A percentile compares a stretch with the other conserved stretches of the same genome.
These are phyloP conservation scores for Lumbricus terrestris DNA, from an alignment of 2,888 invertebrate species.

Conservation along the genomic window DNA sequence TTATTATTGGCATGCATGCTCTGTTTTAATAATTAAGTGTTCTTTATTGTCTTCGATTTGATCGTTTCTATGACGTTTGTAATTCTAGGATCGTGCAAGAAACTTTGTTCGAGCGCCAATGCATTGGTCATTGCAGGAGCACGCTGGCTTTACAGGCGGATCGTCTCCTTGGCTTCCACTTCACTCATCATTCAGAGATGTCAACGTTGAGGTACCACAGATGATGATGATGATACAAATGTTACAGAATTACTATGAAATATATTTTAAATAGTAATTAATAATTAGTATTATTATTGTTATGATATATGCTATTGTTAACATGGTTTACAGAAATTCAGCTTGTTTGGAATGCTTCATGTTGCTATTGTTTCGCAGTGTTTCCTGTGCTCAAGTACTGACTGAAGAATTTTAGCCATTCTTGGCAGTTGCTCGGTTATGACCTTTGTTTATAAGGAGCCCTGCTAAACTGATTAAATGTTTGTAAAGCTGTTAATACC, in stretches of 20 bases:
- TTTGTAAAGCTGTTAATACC: no score
- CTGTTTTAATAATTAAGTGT: neutral
- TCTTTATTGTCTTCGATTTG: neutral
- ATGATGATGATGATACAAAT: neutral
- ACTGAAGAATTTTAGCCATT: no score
- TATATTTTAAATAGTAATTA: no score
- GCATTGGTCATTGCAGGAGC: slow-evolving; percentile 51
- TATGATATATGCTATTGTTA: neutral
- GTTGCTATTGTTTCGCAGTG: neutral
- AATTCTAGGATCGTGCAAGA: neutral
- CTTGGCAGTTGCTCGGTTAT: no score
- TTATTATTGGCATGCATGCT: neutral
- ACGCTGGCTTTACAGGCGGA: slow-evolving; percentile 51
- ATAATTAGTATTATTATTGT: neutral
- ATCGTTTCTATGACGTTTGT: neutral
- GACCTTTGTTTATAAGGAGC: no score
- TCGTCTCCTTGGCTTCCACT: slow-evolving; percentile 49
- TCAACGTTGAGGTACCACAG: slow-evolving; percentile 45
- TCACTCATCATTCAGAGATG: slow-evolving; percentile 39
- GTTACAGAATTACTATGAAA: no score
- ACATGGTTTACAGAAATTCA: neutral
- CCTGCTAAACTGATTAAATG: no score
- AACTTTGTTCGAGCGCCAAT: slow-evolving; percentile 46
- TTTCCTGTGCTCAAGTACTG: no score
- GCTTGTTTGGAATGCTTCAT: neutral